phyloP scores from a whole-genome alignment of 2,888 invertebrate genomes.

The Notocelia uddmanniana region DNA sequence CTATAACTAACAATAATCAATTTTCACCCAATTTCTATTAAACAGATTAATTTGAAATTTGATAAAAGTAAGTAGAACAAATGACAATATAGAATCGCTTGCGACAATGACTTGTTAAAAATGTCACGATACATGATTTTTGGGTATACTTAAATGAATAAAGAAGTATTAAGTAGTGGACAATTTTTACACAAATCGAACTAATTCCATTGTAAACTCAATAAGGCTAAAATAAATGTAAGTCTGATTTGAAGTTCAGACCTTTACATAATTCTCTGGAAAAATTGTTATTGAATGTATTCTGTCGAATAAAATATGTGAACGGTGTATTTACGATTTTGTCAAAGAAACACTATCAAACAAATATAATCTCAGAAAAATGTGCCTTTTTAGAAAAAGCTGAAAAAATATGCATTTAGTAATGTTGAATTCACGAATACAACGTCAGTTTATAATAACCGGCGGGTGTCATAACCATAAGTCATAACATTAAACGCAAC shows the following conservation, averaged over 20 bases:
- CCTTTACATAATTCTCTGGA: background rate
- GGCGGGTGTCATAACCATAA: no score
- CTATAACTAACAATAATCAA: no score
- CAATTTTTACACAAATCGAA: no score
- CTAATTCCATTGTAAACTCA: no score
- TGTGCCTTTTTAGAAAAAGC: background rate
- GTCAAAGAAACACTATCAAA: no score
- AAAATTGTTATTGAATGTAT: background rate
- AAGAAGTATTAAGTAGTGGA: no score
- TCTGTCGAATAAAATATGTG: no score
- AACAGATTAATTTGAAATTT: background rate
- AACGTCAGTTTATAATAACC: background rate
- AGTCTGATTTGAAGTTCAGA: background rate
- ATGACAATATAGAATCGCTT: background rate
- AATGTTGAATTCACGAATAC: background rate
- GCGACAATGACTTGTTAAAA: no score
- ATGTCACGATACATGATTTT: no score
- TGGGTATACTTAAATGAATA: no score
- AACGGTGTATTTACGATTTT: no score
- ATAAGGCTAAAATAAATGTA: background rate
- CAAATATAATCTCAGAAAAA: no score
- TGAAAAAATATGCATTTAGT: background rate
- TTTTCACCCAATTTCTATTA: background rate
- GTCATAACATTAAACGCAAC: background rate
- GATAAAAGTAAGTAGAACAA: background rate